Evolutionary conservation across 2,888 invertebrate species (phyloP), one percentile per base, ranked within the genome.

Genomic region (Andricus curvator): DNA sequence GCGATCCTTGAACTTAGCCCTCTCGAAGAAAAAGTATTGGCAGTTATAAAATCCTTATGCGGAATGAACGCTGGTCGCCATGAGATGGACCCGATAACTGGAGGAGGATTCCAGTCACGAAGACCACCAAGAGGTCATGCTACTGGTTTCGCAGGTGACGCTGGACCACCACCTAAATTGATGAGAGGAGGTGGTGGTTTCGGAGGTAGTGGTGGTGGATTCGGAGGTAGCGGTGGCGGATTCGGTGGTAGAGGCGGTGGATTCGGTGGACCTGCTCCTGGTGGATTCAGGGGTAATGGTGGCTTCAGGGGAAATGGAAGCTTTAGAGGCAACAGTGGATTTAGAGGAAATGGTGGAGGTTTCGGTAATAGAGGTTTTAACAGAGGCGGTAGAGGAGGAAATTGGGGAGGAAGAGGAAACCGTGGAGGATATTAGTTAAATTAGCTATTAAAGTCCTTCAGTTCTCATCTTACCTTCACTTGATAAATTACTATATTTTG

Each of bases 41-140:
- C 94, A 48, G 95, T 97, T 8, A 94, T 99, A 0, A 95, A 95
- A 88, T 94, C 95, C 29, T 93, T 99, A 0, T 98, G 98, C 89
- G 94, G 95, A 51, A 94, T 97, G 89, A 95, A 96, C 84, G 96
- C 98, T 0, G 97, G 97, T 0, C 96, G 97, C 88, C 95, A 94
- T 89, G 94, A 95, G 79, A 94, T 97, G 85, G 93, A 95, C 22
- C 95, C 93, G 25, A 93, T 94, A 3, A 93, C 94, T 0, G 91
- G 93, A 3, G 94, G 93, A 84, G 92, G 94, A 77, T 93, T 93
- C 0, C 93, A 94, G 9, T 94, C 94, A 0, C 93, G 94, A 60
- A 93, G 95, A 82, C 94, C 93, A 4, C 93, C 94, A 1, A 89
- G 94, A 79, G 94, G 93, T 13, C 93, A 94, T 82, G 84, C 87